phyloP scores from a whole-genome alignment of 2,797 vertebrate genomes.

The Micromesistius poutassou region DNA sequence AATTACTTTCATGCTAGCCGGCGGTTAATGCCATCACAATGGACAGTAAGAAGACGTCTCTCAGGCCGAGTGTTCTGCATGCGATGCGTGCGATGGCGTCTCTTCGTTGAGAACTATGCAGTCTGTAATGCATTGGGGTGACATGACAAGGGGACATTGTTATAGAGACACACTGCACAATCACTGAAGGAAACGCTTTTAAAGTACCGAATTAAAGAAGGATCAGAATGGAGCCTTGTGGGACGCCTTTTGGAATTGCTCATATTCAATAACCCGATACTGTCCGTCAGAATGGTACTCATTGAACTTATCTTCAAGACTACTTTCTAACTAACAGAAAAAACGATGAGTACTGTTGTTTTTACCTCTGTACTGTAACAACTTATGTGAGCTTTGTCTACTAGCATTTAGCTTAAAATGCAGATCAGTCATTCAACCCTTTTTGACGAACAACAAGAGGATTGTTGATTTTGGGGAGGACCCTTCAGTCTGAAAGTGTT shows the following conservation, averaged over 20 bases:
- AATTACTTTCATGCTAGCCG: constrained; percentile 84
- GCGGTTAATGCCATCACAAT: constrained; percentile 76
- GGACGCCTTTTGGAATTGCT: background rate
- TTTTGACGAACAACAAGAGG: background rate
- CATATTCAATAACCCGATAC: constrained; percentile 1
- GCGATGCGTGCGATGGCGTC: constrained; percentile 46
- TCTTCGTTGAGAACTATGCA: background rate
- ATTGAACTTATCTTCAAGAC: background rate
- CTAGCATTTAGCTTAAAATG: background rate
- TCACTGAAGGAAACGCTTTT: background rate
- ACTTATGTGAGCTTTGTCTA: background rate
- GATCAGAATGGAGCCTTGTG: background rate
- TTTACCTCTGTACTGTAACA: too few relatives aligned
- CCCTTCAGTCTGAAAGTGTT: background rate
- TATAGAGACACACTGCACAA: background rate
- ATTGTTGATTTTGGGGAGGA: background rate
- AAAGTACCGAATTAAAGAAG: background rate
- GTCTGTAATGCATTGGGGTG: background rate
- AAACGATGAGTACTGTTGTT: background rate
- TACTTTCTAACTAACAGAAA: background rate
- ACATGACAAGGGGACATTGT: background rate
- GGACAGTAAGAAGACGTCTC: constrained; percentile 59
- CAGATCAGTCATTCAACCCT: background rate
- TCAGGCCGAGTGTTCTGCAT: constrained; percentile 52
- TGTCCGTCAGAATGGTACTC: background rate